Base-by-base conservation (phyloP, 2,113 vertebrate species). In the Hepsetus odoe region DNA sequence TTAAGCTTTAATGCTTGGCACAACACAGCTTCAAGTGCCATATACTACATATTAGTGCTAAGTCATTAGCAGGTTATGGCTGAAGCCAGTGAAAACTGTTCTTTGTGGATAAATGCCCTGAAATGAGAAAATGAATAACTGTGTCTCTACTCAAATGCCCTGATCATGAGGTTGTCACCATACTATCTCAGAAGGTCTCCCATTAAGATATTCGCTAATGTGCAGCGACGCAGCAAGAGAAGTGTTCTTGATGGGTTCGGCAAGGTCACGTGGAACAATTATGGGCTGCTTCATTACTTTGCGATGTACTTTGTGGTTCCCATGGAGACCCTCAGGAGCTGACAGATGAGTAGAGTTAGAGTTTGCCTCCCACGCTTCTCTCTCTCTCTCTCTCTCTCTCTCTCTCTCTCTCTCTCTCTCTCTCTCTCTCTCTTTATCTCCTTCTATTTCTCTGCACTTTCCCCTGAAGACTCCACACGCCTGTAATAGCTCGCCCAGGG, bases 291-390 rank as follows among this genome's bases (percentile, higher is more conserved):
- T 90, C 84, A 90, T 88, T 85, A 88, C 87, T 89, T 85, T 80
- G 75, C 69, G 68, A 46, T 86, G 82, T 79, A 86, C 83, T 84
- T 82, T 82, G 77, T 84, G 70, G 90, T 93, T 92, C 80, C 91
- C 91, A 91, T 93, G 86, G 92, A 89, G 92, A 92, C 90, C 84
- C 82, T 64, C 46, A 83, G 74, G 85, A 85, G 86, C 88, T 90
- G 90, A 91, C 84, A 88, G 85, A 92, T 91, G 87, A 90, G 87
- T 83, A 83, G 81, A 83, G 73, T 65, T 71, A 62, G 87, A 89
- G 85, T 72, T 55, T 79, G 76, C 88, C 87, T 90, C 89, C 90
- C 86, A 89, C 87, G 76, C 85, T 77, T n/a, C 82, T 68, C 49
- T 30, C 51, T 46, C 61, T 33, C 18, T 26, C 86, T 90, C 87